Evolutionary conservation across 2,113 vertebrate species (phyloP).

Genomic region (Syngnathoides biaculeatus): DNA sequence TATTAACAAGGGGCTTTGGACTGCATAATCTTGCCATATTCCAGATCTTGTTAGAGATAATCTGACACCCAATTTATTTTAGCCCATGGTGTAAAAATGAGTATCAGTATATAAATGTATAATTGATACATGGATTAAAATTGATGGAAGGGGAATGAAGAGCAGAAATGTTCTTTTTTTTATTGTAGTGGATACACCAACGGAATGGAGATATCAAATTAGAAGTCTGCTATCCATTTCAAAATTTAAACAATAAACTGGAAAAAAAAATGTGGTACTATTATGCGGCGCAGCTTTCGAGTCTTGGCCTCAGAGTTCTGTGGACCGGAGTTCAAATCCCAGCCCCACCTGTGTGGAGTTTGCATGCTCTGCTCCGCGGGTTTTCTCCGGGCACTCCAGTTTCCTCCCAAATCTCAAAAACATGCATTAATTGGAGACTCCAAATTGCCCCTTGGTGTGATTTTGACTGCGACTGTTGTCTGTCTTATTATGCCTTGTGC

Average conservation of each 20-base stretch:
- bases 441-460: no score
- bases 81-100: constrained; percentile 43
- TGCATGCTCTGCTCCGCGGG: no score
- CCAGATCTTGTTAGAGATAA: constrained; percentile 40
- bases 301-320: no score
- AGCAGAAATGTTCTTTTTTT: constrained; percentile 63
- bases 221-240: constrained; percentile 21
- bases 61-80: constrained; percentile 27
- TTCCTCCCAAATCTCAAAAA: no score
- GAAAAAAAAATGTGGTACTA: constrained; percentile 10
- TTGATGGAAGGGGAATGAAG: constrained; percentile 63
- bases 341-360: no score
- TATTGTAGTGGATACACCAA: constrained; percentile 47
- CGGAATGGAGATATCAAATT: constrained; percentile 21
- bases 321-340: no score
- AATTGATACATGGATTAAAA: constrained; percentile 64
- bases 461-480: no score
- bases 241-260: constrained; percentile 22
- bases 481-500: no score
- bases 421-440: no score
- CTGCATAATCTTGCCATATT: constrained; percentile 10
- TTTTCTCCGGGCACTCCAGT: no score
- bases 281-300: no score
- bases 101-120: constrained; percentile 12
- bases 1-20: neutral